phyloP scores from a whole-genome alignment of 2,113 vertebrate genomes.

The Mesocricetus auratus region DNA sequence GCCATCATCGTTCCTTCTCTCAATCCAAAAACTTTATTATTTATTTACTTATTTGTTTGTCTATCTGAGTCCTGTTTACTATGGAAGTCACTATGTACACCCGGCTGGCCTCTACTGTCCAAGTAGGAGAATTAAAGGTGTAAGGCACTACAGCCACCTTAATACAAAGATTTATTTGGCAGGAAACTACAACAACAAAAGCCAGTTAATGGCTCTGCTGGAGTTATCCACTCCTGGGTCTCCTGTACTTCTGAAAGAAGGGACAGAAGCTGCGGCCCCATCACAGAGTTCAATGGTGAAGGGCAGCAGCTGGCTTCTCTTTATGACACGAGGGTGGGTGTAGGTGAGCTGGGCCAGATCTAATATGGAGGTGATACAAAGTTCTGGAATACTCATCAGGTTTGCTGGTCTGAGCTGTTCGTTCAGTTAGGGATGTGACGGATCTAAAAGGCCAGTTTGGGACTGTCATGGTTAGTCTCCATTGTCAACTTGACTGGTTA shows the following conservation, averaged over 20 bases:
- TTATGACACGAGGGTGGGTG: neutral
- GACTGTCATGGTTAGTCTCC: neutral
- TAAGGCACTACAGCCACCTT: neutral
- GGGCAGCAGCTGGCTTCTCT: neutral
- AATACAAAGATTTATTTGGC: neutral
- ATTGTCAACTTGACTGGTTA: neutral
- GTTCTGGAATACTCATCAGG: neutral
- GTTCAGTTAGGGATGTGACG: neutral
- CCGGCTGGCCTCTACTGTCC: neutral
- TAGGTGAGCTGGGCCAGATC: neutral
- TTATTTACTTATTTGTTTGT: neutral
- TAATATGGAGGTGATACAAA: neutral
- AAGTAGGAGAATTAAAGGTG: neutral
- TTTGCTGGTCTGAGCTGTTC: neutral
- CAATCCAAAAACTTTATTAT: neutral
- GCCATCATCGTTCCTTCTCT: neutral
- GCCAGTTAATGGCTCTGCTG: no score
- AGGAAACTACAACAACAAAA: neutral
- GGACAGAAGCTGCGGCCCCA: neutral
- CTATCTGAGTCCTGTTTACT: neutral
- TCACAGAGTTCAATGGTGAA: neutral
- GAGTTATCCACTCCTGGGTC: neutral
- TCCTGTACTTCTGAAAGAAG: no score
- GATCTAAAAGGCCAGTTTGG: neutral
- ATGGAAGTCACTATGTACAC: neutral